Base-by-base conservation (phyloP, 2,113 vertebrate species). In the Centropus bengalensis region DNA sequence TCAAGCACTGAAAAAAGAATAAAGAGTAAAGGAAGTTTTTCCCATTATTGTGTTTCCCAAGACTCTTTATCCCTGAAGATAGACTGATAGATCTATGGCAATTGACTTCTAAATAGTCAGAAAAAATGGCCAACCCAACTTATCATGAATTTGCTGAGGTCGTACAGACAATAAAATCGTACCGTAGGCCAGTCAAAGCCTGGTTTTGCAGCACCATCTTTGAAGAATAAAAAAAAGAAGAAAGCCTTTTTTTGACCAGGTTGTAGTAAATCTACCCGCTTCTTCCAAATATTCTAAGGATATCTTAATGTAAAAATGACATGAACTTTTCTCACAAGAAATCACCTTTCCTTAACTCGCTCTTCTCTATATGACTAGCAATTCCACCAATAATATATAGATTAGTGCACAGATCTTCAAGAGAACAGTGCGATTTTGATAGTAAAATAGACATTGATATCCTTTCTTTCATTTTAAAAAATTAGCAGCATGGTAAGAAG, bases 1-100 rank as follows among this genome's bases (percentile, higher is more conserved):
- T 83, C 86, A 94, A 95, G 56, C 84, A 94, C 82, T 94, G 95
- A 96, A 94, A 94, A 71, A 95, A 92, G 91, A 94, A 88, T 76
- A 88, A 95, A 94, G 87, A 96, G 90, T 73, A 95, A 89, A 94
- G 91, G 88, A 62, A 96, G 58, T 82, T 86, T 93, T 94, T 69
- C 86, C 90, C 69, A 86, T 93, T 96, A 94, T 67, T 95, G 73
- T 92, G 45, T 96, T 95, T 70, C 91, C 89, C 93, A 96, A 91
- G 87, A 88, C 69, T 93, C 74, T 75, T 27, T 88, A 86, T 78
- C 87, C 94, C 82, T 75, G 82, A 93, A 94, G 94, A 85, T 85
- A 96, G 76, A 68, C 64, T 84, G 76, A 93, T 88, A 60, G 89
- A 91, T 82, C 71, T 90, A 75, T 83, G 74, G 83, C 82, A 95